Base-by-base conservation (phyloP, 2,113 vertebrate species). In the Neogobius melanostomus region DNA sequence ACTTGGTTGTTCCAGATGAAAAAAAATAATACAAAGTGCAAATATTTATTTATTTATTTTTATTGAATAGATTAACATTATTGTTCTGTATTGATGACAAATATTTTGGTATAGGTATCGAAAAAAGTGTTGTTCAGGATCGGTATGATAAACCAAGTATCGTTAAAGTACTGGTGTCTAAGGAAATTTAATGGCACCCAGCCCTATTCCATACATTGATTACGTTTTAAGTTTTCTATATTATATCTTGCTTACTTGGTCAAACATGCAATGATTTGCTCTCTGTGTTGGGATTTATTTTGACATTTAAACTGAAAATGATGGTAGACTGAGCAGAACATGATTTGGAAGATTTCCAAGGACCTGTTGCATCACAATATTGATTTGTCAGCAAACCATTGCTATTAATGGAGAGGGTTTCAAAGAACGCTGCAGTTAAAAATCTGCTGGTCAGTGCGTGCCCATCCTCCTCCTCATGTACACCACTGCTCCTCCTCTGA, bases 331-430 rank as follows among this genome's bases (percentile, higher is more conserved):
- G 52, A 68, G 79, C 75, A 74, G 75, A 77, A 68, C 81, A 74
- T 63, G 59, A 76, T 71, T 65, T 75, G 59, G 77, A 45, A 71
- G 49, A 68, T 53, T 60, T 71, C 48, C 10, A 77, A 76, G 79
- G 69, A 84, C 80, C 74, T 86, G 79, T 90, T 91, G 89, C 88
- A 16, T 91, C 89, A 90, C 84, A 56, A 54, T 79, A 87, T 90
- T 79, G 89, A 89, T 90, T 86, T 82, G 73, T 87, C 60, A 56
- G 82, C 77, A 54, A 82, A 65, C 61, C 63, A 57, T 74, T 4
- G 79, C 83, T 87, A 76, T 85, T 79, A 81, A 81, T 80, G 78
- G 78, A 85, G 77, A 80, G 59, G 50, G 21, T 56, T 57, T 51
- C 70, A 80, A 76, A 77, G 54, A 77, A 60, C 74, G 79, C 53